phyloP scores from a whole-genome alignment of 1,140 invertebrate genomes.

The Drosophila watanabei region DNA sequence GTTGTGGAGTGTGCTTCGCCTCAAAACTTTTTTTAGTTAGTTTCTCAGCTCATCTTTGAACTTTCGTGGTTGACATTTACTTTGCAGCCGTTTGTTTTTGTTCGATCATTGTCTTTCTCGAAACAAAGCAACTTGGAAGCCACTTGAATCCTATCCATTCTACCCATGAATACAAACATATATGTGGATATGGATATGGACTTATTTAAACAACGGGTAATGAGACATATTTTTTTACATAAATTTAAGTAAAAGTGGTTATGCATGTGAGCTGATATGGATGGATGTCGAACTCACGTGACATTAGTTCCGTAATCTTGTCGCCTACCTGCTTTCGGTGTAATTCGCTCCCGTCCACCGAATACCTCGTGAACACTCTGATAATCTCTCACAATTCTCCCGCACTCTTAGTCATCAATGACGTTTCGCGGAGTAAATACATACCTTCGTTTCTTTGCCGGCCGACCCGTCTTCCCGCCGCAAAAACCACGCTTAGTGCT shows the following conservation, averaged over 20 bases:
- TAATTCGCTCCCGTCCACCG: constrained; percentile 33
- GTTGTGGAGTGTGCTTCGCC: constrained; percentile 29
- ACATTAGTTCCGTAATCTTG: neutral
- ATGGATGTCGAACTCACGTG: neutral
- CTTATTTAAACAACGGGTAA: neutral
- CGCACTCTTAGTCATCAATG: constrained; percentile 69
- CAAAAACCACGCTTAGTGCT: constrained; percentile 22
- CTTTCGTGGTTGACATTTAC: constrained; percentile 65
- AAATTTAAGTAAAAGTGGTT: neutral
- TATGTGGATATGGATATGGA: neutral
- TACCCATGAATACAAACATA: neutral
- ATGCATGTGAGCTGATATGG: too few species aligned
- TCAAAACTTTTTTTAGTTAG: neutral
- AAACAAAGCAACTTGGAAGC: constrained; percentile 33
- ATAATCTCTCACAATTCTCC: constrained; percentile 8
- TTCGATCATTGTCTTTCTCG: constrained; percentile 6
- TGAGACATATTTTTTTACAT: neutral
- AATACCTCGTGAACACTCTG: constrained; percentile 39
- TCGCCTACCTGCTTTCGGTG: constrained; percentile 37
- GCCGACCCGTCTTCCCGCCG: neutral
- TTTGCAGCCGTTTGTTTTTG: constrained; percentile 19
- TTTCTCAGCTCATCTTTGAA: constrained; percentile 41
- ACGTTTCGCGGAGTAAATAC: constrained; percentile 56
- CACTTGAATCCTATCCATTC: constrained; percentile 7
- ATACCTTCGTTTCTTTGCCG: constrained; percentile 5